Evolutionary conservation across 2,888 invertebrate species (phyloP), one percentile per base, ranked within the genome.

Genomic region (Melieria omissa): DNA sequence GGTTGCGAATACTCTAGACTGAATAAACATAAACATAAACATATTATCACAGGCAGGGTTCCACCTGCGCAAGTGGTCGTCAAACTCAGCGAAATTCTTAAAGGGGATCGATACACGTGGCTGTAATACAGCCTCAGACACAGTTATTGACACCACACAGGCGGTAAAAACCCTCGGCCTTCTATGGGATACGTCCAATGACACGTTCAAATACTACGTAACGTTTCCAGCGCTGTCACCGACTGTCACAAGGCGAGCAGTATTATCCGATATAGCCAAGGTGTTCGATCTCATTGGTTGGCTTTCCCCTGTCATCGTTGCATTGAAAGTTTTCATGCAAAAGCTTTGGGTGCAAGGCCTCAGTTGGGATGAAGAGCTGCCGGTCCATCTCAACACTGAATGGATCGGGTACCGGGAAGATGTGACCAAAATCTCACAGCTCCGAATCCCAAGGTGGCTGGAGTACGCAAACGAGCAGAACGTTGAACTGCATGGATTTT

Each of bases 241-340:
- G 4, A n/a, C 7, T 7, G 41, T 49, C n/a, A 61, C 61, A 8
- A 71, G 65, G n/a, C 52, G 71, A 4, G 7, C 52, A 10, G 55
- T 72, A 7, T 54, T 72, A 29, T 69, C 69, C 7, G 69, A 69
- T 0, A 64, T 64, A 16, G n/a, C 65, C 14, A 61, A 62, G 12
- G 62, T 66, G n/a, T 73, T 65, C 46, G 73, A 70, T 52, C 69
- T 65, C 42, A 10, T 72, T 4, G 72, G 72, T 0, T 64, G 60
- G 55, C n/a, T 69, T 6, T 46, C 72, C 4, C 72, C 72, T n/a
- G 57, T 68, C 4, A 58, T 68, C 3, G 54, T 72, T 29, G 14
- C 41, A 2, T 61, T 69, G 45, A 73, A 65, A 55, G 70, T 73
- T 8, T 65, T 62, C 41, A 69, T 70, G 64, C 69, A 73, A 49